Evolutionary conservation across 64 coral and sea anemone genomes (phyloP).

Genomic region (Stichodactyla helianthus): DNA sequence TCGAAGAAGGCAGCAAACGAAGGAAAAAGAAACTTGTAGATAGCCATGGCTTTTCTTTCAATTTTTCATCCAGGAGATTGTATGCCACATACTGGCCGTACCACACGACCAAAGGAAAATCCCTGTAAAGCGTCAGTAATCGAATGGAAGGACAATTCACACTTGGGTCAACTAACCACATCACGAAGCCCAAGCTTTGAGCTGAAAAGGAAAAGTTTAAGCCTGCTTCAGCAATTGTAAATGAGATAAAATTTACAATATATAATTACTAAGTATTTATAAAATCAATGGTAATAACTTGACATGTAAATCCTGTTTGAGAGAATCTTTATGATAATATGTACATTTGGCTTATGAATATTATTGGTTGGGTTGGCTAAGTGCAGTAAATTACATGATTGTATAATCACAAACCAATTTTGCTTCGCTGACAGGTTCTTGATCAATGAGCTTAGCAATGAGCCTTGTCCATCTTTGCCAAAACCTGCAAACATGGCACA

Average conservation of each 20-base stretch:
- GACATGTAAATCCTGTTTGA: too few species aligned
- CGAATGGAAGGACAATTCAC: neutral
- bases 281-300: too few species aligned
- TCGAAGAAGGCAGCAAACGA: constrained; percentile 16
- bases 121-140: constrained; percentile 12
- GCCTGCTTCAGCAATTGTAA: constrained; percentile 22
- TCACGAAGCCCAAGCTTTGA: neutral
- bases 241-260: constrained; percentile 8
- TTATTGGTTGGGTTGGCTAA: too few species aligned
- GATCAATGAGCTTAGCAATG: neutral
- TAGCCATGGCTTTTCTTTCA: constrained; percentile 15
- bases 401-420: neutral
- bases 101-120: neutral
- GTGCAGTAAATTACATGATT: too few species aligned
- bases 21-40: constrained; percentile 15
- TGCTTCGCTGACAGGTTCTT: neutral
- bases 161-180: neutral
- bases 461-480: neutral
- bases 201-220: constrained; percentile 11
- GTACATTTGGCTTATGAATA: too few species aligned
- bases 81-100: constrained; percentile 29
- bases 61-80: neutral
- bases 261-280: too few species aligned
- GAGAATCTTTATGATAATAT: too few species aligned
- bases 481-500: neutral